Conservation (phyloP, 1,140 invertebrate genomes). For the Pectinophora gossypiella region DNA sequence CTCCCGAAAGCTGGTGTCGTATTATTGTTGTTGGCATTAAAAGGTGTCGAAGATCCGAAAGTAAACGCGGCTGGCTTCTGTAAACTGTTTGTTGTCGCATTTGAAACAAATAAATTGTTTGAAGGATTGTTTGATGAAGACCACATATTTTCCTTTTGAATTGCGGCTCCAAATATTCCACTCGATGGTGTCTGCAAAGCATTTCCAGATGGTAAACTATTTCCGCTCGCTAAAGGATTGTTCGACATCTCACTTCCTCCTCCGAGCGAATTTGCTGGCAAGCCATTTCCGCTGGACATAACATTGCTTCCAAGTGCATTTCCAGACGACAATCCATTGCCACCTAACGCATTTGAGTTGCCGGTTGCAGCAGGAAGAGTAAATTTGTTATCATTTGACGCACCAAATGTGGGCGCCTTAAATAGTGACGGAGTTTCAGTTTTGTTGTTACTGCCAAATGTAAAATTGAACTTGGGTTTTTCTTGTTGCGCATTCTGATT, state of each 20-base stretch:
- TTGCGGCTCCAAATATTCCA: conserved; percentile 25
- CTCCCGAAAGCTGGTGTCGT: conserved; percentile 29
- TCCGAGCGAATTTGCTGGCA: conserved; percentile 20
- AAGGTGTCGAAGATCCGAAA: conserved; percentile 16
- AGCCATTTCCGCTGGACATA: conserved; percentile 7
- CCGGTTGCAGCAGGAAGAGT: conserved; percentile 13
- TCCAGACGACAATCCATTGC: background rate
- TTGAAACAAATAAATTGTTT: conserved; percentile 25
- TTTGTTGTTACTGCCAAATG: conserved; percentile 34
- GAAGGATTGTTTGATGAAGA: conserved; percentile 14
- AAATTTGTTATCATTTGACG: conserved; percentile 25
- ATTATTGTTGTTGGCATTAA: conserved; percentile 12
- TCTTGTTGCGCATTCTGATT: conserved; percentile 21
- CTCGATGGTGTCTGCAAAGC: background rate
- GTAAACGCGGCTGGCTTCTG: conserved; percentile 20
- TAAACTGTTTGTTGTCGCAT: conserved; percentile 13
- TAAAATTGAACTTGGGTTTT: conserved; percentile 47
- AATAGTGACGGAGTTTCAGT: conserved; percentile 17
- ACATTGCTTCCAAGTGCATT: background rate
- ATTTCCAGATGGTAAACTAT: conserved; percentile 18
- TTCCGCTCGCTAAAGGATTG: conserved; percentile 21
- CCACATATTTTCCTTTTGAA: conserved; percentile 37
- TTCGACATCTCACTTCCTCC: conserved; percentile 15
- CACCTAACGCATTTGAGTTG: background rate
- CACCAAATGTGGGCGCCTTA: background rate